phyloP scores from a whole-genome alignment of 2,113 vertebrate species.

The Raja brachyura region DNA sequence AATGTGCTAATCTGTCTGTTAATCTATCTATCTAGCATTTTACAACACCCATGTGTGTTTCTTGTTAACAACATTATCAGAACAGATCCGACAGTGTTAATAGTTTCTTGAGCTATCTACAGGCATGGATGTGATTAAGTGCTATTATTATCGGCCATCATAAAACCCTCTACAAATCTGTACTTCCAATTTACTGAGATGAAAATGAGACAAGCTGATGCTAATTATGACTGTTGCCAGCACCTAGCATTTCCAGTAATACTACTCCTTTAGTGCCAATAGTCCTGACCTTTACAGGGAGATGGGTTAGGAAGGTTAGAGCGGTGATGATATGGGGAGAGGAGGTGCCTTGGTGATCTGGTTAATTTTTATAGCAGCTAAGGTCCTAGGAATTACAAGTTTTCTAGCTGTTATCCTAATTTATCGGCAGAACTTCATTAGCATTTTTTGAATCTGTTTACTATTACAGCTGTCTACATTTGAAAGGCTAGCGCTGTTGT shows the following conservation, averaged over 20 bases:
- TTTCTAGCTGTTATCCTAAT: neutral
- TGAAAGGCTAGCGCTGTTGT: neutral
- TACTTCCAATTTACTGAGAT: neutral
- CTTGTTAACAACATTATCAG: neutral
- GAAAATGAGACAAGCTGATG: neutral
- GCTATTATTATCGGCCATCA: neutral
- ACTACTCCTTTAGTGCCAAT: neutral
- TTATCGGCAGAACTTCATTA: neutral
- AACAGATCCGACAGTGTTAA: neutral
- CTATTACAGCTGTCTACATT: neutral
- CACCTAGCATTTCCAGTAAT: neutral
- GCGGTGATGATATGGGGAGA: no score
- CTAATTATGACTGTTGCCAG: slow-evolving; percentile 4
- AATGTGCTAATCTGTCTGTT: neutral
- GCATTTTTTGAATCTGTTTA: neutral
- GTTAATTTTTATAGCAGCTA: neutral
- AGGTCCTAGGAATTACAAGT: neutral
- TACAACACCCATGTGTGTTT: neutral
- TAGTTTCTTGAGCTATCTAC: neutral
- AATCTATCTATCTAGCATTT: neutral
- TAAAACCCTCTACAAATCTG: neutral
- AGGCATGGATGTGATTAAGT: neutral
- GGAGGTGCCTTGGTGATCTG: no score
- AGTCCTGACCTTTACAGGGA: no score
- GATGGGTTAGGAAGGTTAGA: no score